These are phyloP conservation scores for Plagodis dolabraria DNA, from an alignment of 2,888 invertebrate genomes.

Conservation along the genomic window DNA sequence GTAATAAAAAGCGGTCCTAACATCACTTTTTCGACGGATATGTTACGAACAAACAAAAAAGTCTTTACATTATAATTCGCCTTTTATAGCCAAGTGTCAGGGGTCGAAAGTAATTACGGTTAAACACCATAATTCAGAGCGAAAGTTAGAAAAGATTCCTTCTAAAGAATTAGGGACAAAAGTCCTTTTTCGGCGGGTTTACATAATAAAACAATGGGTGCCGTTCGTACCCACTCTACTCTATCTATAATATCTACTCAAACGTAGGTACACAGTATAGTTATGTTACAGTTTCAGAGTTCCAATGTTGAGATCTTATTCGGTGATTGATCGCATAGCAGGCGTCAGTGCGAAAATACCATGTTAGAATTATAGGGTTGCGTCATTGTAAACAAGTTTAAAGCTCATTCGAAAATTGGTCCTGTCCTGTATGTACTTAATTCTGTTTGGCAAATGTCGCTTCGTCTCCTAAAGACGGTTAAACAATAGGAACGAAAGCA, in stretches of 20 bases:
- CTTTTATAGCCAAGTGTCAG: constrained; percentile 50
- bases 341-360: too few species aligned
- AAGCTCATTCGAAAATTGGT: too few species aligned
- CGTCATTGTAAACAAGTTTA: too few species aligned
- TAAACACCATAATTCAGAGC: constrained; percentile 70
- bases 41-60: constrained; percentile 30
- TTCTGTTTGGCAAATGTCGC: too few species aligned
- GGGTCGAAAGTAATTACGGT: constrained; percentile 66
- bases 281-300: too few species aligned
- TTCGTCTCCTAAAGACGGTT: too few species aligned
- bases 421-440: too few species aligned
- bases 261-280: background rate
- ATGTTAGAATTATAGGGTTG: too few species aligned
- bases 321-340: too few species aligned
- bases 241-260: constrained; percentile 6
- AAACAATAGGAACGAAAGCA: too few species aligned
- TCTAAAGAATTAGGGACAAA: constrained; percentile 67
- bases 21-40: constrained; percentile 12
- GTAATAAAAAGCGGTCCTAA: constrained; percentile 5
- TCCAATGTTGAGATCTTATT: too few species aligned
- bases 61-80: constrained; percentile 46
- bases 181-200: constrained; percentile 54
- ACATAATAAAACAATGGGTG: constrained; percentile 68
- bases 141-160: constrained; percentile 72
- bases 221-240: constrained; percentile 4